These are phyloP conservation scores for Hystrix brachyura DNA, from an alignment of 2,113 vertebrate genomes.

Conservation along the genomic window DNA sequence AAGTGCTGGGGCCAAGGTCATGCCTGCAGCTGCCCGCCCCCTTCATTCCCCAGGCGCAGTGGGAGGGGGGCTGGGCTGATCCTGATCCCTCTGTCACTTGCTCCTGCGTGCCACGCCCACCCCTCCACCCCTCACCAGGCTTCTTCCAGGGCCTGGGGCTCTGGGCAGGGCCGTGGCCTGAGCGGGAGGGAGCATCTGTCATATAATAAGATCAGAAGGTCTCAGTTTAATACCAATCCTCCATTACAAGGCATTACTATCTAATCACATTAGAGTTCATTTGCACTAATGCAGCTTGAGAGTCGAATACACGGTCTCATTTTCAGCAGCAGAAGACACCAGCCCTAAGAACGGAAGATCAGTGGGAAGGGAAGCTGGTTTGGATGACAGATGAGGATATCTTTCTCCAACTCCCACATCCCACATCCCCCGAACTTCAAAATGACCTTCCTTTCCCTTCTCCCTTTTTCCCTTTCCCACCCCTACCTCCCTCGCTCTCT, in stretches of 20 bases:
- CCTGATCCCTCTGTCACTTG: not conserved
- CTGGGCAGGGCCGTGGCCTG: not conserved
- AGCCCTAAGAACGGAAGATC: slow-evolving; percentile 16
- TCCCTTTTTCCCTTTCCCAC: not conserved
- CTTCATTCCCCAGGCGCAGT: not conserved
- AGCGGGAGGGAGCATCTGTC: slow-evolving; percentile 47
- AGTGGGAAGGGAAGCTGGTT: slow-evolving; percentile 48
- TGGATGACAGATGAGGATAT: not conserved
- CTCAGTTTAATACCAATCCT: slow-evolving; percentile 71
- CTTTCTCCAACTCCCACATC: not conserved
- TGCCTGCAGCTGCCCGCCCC: rapidly evolving
- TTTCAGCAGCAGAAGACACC: slow-evolving; percentile 70
- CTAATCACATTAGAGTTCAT: slow-evolving; percentile 80
- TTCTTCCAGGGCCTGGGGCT: not conserved
- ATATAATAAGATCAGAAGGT: slow-evolving; percentile 71
- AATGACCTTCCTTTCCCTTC: not conserved
- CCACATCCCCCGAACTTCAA: slow-evolving; percentile 6
- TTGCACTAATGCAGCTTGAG: slow-evolving; percentile 77
- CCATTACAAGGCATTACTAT: slow-evolving; percentile 72
- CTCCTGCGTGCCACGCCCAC: no score
- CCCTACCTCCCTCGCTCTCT: not conserved
- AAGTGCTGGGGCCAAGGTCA: not conserved
- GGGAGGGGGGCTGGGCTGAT: not conserved
- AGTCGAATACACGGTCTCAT: slow-evolving; percentile 74
- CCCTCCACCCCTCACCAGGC: not conserved